Base-by-base conservation (phyloP, 2,888 invertebrate genomes). In the Drepanosiphum platanoidis region DNA sequence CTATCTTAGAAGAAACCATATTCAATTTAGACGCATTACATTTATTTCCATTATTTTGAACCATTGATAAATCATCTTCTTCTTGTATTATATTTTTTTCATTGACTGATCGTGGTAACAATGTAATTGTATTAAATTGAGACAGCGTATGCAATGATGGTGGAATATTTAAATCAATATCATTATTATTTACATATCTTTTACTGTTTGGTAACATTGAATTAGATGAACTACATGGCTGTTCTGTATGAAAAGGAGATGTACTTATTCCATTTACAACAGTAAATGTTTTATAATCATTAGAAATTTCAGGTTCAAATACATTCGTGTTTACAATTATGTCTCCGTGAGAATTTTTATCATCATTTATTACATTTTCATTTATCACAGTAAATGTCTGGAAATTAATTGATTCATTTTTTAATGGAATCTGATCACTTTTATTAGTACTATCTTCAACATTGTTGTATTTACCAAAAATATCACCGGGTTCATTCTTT, bases 251-350 rank as follows among this genome's bases (percentile, higher is more conserved):
- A 30, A 68, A 77, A 39, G 34, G 15, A 66, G 81, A 52, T 32
- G 5, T 68, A 82, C 30, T 86, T 32, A 81, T 58, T 74, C 30
- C 58, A 46, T 86, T 66, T 1, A 86, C n/a, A 58, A 84, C 77
- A 64, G 71, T 83, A 78, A 83, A 83, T 58, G 75, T 84, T 71
- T 83, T 77, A 77, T 77, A 86, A 81, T 77, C 72, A 72, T 75
- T 64, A 64, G 52, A 66, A 22, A 30, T 36, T 83, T 83, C 83
- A 22, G 66, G 46, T 66, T 83, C 74, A 52, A 83, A 66, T 36
- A 34, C 1, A 30, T 77, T 68, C 36, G 9, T 39, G n/a, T n/a
- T 61, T 32, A 61, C 7, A 42, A 32, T 42, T 61, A 42, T 15
- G 0, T 72, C 81, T 22, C 42, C 61, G 61, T 61, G 58, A 61